These are phyloP conservation scores for Acipenser oxyrinchus DNA, from an alignment of 2,797 vertebrate species.

Conservation along the genomic window DNA sequence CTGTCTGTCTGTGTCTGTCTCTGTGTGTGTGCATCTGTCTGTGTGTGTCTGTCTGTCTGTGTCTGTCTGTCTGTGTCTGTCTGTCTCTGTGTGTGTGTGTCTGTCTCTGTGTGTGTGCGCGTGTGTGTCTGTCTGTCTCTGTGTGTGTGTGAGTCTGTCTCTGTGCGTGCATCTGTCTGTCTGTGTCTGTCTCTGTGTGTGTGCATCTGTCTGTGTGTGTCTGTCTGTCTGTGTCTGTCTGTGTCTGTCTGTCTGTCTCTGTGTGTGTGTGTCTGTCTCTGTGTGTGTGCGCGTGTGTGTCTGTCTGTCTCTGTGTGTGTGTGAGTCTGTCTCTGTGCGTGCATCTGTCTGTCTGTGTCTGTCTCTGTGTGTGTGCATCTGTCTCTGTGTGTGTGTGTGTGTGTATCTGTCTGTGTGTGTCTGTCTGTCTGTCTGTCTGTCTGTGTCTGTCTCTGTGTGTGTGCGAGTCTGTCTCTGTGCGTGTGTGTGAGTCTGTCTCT, in stretches of 20 bases:
- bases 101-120: slow-evolving; percentile 43
- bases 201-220: slow-evolving; percentile 21
- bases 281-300: neutral
- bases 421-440: slow-evolving; percentile 13
- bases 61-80: slow-evolving; percentile 19
- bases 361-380: slow-evolving; percentile 44
- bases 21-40: slow-evolving; percentile 35
- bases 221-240: slow-evolving; percentile 46
- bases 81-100: slow-evolving; percentile 26
- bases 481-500: slow-evolving; percentile 41
- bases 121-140: slow-evolving; percentile 22
- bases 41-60: slow-evolving; percentile 15
- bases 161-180: slow-evolving; percentile 24
- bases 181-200: slow-evolving; percentile 16
- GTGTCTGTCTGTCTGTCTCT: slow-evolving; percentile 20
- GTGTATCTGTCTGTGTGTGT: no score
- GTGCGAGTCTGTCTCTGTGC: slow-evolving; percentile 19
- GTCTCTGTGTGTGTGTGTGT: slow-evolving; percentile 29
- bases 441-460: slow-evolving; percentile 16
- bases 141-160: slow-evolving; percentile 35
- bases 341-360: slow-evolving; percentile 32
- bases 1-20: slow-evolving; percentile 20
- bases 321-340: slow-evolving; percentile 5
- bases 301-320: neutral
- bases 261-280: slow-evolving; percentile 36